phyloP scores from a whole-genome alignment of 2,797 vertebrate genomes.

The Salarias fasciatus region DNA sequence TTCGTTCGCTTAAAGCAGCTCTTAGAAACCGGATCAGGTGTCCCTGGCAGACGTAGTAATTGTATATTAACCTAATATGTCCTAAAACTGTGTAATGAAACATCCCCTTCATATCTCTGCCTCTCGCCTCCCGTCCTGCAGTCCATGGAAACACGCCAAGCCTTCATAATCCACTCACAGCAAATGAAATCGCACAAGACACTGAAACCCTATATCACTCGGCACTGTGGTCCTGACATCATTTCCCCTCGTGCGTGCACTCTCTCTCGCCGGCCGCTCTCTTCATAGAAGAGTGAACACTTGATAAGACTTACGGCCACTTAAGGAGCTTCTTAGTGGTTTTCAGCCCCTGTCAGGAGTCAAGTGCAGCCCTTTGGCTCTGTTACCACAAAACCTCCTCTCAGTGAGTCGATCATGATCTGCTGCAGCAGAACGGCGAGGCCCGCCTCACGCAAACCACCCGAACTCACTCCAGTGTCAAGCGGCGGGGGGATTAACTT shows the following conservation, averaged over 20 bases:
- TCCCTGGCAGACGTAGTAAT: constrained; percentile 55
- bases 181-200: constrained; percentile 45
- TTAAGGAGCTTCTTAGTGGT: constrained; percentile 62
- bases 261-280: constrained; percentile 19
- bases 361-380: constrained; percentile 65
- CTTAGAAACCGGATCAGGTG: constrained; percentile 72
- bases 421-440: constrained; percentile 23
- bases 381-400: constrained; percentile 44
- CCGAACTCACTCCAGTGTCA: constrained; percentile 63
- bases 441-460: constrained; percentile 26
- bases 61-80: constrained; percentile 69
- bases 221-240: constrained; percentile 53
- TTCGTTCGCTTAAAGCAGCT: constrained; percentile 57
- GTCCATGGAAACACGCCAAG: constrained; percentile 44
- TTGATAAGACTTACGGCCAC: constrained; percentile 67
- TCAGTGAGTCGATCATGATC: constrained; percentile 31
- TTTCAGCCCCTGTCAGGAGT: constrained; percentile 64
- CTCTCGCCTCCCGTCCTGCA: constrained; percentile 37
- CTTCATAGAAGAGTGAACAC: constrained; percentile 56
- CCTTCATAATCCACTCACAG: constrained; percentile 43
- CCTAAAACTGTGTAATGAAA: constrained; percentile 65
- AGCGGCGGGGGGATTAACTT: constrained; percentile 72
- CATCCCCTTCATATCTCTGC: constrained; percentile 52
- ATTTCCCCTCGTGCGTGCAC: constrained; percentile 27
- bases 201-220: constrained; percentile 54